phyloP scores from a whole-genome alignment of 1,140 invertebrate genomes.

The Myzus persicae region DNA sequence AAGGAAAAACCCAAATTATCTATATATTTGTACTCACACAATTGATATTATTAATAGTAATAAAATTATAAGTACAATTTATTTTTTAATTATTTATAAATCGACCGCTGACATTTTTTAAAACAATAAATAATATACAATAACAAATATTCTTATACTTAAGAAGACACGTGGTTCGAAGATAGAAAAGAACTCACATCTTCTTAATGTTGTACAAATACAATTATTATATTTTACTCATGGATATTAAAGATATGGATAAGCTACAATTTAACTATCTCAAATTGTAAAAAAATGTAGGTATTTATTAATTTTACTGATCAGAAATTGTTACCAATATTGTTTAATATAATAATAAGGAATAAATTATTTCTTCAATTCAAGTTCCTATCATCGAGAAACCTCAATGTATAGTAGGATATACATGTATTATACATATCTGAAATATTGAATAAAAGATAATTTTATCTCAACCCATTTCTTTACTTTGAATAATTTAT shows the following conservation, averaged over 20 bases:
- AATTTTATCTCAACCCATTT: neutral
- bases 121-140: neutral
- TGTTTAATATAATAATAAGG: neutral
- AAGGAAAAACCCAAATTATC: neutral
- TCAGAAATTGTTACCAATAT: neutral
- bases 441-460: neutral
- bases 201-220: neutral
- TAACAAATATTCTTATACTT: no score
- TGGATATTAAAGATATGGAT: neutral
- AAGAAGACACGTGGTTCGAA: no score
- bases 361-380: neutral
- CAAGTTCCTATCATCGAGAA: neutral
- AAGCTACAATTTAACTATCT: neutral
- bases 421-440: neutral
- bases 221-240: neutral
- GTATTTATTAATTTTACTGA: neutral
- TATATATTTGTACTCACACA: neutral
- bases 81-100: neutral
- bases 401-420: neutral
- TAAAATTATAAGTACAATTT: neutral
- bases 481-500: neutral
- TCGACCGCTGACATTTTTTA: neutral
- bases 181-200: no score
- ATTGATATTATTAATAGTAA: neutral
- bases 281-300: neutral